These are phyloP conservation scores for Thymallus thymallus DNA, from an alignment of 2,113 vertebrate species.

Conservation along the genomic window DNA sequence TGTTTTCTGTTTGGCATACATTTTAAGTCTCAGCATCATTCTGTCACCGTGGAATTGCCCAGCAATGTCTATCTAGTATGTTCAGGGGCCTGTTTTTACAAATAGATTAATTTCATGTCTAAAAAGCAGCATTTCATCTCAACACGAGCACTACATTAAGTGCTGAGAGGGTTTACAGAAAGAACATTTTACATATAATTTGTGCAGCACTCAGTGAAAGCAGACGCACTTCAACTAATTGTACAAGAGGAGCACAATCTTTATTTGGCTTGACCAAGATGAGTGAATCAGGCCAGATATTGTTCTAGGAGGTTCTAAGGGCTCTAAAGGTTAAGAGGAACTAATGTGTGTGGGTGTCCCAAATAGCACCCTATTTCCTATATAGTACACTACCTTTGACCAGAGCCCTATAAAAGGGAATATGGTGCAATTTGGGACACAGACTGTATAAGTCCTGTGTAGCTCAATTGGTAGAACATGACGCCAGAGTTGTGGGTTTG, in stretches of 20 bases:
- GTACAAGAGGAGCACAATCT: neutral
- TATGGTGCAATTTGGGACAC: too few relatives aligned
- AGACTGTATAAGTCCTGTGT: too few relatives aligned
- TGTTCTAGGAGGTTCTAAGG: neutral
- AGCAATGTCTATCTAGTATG: neutral
- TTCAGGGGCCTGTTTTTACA: too few relatives aligned
- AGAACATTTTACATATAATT: neutral
- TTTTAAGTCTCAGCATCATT: too few relatives aligned
- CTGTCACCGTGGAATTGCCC: too few relatives aligned
- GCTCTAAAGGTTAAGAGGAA: neutral
- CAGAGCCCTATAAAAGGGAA: too few relatives aligned
- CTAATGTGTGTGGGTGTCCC: too few relatives aligned
- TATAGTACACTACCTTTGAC: too few relatives aligned
- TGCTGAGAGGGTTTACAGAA: neutral
- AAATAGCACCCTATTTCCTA: too few relatives aligned
- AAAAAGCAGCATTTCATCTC: neutral
- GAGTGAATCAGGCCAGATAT: neutral
- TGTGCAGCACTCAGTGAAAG: neutral
- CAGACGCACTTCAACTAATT: neutral
- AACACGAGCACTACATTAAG: neutral
- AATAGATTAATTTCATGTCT: neutral
- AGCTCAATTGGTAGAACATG: too few relatives aligned
- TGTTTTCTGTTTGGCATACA: too few relatives aligned
- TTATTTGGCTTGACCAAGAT: neutral
- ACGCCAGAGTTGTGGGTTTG: too few relatives aligned